These are phyloP conservation scores for Erebia ligea DNA, from an alignment of 2,888 invertebrate genomes.

Conservation along the genomic window DNA sequence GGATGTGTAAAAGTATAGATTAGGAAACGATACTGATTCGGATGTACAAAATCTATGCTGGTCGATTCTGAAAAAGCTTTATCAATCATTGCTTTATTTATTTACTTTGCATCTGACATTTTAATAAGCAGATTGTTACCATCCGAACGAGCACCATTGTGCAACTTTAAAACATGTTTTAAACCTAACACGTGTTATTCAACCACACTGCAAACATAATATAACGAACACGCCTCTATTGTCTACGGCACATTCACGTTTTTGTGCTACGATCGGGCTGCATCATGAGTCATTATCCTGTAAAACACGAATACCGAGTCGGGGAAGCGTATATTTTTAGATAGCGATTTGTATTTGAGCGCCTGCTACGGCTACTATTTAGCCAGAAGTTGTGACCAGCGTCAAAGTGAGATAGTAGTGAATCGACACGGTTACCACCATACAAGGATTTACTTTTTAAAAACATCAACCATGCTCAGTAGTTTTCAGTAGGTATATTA, in stretches of 20 bases:
- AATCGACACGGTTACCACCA: background rate
- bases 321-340: conserved; percentile 78
- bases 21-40: too few species aligned
- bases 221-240: conserved; percentile 49
- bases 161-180: background rate
- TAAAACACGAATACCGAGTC: conserved; percentile 69
- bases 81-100: too few species aligned
- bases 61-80: too few species aligned
- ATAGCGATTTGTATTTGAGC: conserved; percentile 62
- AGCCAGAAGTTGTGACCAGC: conserved; percentile 6
- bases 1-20: too few species aligned
- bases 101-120: too few species aligned
- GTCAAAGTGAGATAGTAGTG: background rate
- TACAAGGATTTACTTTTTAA: background rate
- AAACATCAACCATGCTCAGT: too few species aligned
- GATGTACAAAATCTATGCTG: too few species aligned
- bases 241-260: conserved; percentile 53
- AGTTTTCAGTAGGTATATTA: too few species aligned
- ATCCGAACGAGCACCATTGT: background rate
- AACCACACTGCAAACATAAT: conserved; percentile 31
- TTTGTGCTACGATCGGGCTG: conserved; percentile 53
- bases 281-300: conserved; percentile 77
- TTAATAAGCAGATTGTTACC: too few species aligned
- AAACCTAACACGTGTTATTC: conserved; percentile 31
- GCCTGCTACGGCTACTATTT: conserved; percentile 49